phyloP scores from a whole-genome alignment of 1,140 invertebrate species.

The Helicoverpa zea region DNA sequence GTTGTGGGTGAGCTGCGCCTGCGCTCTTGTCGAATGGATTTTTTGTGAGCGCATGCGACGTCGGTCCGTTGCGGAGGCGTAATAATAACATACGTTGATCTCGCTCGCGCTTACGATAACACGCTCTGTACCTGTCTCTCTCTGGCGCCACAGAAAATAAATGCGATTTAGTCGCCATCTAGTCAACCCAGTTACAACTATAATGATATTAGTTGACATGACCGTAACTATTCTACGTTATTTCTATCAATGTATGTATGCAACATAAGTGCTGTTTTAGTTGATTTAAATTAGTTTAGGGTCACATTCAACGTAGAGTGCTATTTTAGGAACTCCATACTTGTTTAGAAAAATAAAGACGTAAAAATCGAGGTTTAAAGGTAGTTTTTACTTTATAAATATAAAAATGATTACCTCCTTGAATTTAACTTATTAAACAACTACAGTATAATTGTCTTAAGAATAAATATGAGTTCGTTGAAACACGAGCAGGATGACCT shows the following conservation, averaged over 20 bases:
- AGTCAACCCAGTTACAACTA: constrained; percentile 74
- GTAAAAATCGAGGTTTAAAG: neutral
- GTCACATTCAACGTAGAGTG: neutral
- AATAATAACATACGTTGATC: constrained; percentile 75
- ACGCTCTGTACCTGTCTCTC: constrained; percentile 53
- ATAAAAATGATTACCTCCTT: too few species aligned
- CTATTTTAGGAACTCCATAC: too few species aligned
- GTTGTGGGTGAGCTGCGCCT: constrained; percentile 85
- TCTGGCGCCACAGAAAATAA: constrained; percentile 60
- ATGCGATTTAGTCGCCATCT: constrained; percentile 76
- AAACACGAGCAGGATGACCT: constrained; percentile 1
- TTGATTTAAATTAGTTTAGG: neutral
- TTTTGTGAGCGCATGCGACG: constrained; percentile 85
- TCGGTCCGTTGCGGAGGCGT: constrained; percentile 81
- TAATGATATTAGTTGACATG: constrained; percentile 41
- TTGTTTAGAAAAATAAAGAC: neutral
- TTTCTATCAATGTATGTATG: constrained; percentile 27
- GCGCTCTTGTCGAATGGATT: constrained; percentile 82
- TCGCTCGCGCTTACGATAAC: constrained; percentile 62
- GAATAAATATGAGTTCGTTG: neutral
- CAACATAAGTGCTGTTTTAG: constrained; percentile 3
- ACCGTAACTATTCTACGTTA: constrained; percentile 27
- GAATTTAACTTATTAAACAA: too few species aligned
- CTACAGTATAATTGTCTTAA: neutral
- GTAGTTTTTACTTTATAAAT: neutral